Evolutionary conservation across 2,888 invertebrate genomes (phyloP).

Genomic region (Oscheius myriophilus): DNA sequence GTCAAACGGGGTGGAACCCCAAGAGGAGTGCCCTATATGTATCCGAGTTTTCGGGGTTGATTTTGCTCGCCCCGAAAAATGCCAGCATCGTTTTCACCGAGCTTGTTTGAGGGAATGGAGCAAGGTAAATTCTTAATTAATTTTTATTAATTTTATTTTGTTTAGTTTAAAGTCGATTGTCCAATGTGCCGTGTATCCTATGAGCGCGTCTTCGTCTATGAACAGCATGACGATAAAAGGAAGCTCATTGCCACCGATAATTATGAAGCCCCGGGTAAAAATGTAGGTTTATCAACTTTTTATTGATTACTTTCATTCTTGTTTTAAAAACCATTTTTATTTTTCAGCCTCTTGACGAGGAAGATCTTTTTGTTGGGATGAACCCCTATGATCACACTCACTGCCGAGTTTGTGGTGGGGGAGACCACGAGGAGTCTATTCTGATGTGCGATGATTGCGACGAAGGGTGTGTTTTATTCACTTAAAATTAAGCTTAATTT

Average conservation of each 20-base stretch:
- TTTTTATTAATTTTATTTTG: not conserved
- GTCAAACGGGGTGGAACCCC: too few relatives aligned
- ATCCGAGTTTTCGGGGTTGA: not conserved
- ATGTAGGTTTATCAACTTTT: constrained; percentile 15
- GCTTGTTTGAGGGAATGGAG: constrained; percentile 9
- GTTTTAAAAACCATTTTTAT: not conserved
- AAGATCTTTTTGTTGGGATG: constrained; percentile 3
- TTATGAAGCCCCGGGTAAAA: not conserved
- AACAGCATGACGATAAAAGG: not conserved
- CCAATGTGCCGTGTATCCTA: constrained; percentile 11
- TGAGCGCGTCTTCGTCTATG: constrained; percentile 9
- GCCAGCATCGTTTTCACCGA: constrained; percentile 21
- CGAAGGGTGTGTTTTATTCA: constrained; percentile 12
- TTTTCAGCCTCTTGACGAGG: constrained; percentile 6
- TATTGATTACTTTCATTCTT: not conserved
- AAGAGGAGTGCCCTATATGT: constrained; percentile 17
- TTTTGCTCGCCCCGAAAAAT: constrained; percentile 20
- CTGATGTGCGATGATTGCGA: constrained; percentile 23
- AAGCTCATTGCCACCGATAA: constrained; percentile 2
- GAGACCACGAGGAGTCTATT: constrained; percentile 13
- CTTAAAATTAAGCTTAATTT: not conserved
- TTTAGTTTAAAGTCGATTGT: constrained; percentile 14
- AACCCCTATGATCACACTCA: constrained; percentile 15
- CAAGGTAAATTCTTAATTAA: constrained; percentile 1
- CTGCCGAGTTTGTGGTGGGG: constrained; percentile 17